Base-by-base conservation (phyloP, 2,113 vertebrate genomes). In the Xenopus tropicalis region DNA sequence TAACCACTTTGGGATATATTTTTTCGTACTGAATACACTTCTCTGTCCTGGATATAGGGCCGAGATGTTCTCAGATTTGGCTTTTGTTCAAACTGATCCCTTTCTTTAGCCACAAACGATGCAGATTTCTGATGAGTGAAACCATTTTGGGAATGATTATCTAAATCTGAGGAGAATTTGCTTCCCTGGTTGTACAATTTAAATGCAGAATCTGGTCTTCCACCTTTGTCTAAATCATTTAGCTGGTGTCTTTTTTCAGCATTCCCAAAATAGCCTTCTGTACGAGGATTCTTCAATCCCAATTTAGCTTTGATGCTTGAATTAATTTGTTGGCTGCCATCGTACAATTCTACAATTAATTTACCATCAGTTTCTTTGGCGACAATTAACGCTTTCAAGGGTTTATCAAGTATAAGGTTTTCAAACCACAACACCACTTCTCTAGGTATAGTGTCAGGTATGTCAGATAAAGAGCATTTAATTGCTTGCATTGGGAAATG, bases 401-500 rank as follows among this genome's bases (percentile, higher is more conserved):
- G 80, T 54, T 78, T 88, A 63, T 93, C 88, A 48, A 90, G 85
- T 4, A 88, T 81, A 21, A 72, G 72, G 11, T 84, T 86, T 75
- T 89, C 86, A 90, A 99, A 98, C 96, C 95, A 96, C 0, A 10
- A 1, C 29, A 87, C 85, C 14, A 88, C 85, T 72, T 93, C 87
- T 65, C 79, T 66, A 2, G 92, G 78, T 70, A 93, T 83, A 13
- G 85, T 51, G 2, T 65, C 29, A 6, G 89, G 84, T 61, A 94
- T 52, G 73, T 96, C 94, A 57, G 92, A 90, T 14, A 98, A 90
- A 0, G 89, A 85, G 83, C 95, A 97, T 68, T 89, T 85, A 64
- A 99, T 61, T 20, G 94, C 95, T 81, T 98, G 96, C 81, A 97
- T 91, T 25, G 97, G 96, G 69, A 94, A 80, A 69, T 93, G 83